These are phyloP conservation scores for Spatula versicolor DNA, from an alignment of 2,797 vertebrate genomes.

Conservation along the genomic window DNA sequence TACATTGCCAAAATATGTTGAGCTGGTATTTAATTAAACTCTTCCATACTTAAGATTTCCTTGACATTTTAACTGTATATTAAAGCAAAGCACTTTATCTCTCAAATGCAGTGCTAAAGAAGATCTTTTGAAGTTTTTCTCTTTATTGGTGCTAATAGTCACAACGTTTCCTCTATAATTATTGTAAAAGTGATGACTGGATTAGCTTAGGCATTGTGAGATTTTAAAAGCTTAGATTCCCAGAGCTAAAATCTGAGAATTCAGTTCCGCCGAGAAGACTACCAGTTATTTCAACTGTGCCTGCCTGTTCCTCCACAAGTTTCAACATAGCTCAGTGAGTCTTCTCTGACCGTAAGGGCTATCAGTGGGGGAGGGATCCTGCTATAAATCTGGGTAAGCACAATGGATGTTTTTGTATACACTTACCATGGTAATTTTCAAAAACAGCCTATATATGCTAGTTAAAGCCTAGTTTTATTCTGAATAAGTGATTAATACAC, in stretches of 20 bases:
- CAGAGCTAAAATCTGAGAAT: not conserved
- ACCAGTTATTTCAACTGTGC: not conserved
- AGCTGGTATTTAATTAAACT: slow-evolving; percentile 47
- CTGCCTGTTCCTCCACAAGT: not conserved
- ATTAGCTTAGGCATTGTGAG: slow-evolving; percentile 25
- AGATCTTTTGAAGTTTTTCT: slow-evolving; percentile 58
- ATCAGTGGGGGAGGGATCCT: not conserved
- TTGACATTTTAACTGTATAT: slow-evolving; percentile 48
- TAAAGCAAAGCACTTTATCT: slow-evolving; percentile 63
- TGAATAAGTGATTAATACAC: not conserved
- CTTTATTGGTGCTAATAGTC: slow-evolving; percentile 51
- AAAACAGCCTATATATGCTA: not conserved
- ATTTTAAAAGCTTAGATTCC: slow-evolving; percentile 18
- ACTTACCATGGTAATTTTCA: not conserved
- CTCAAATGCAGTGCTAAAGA: slow-evolving; percentile 48
- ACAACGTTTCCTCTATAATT: slow-evolving; percentile 24
- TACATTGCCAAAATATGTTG: slow-evolving; percentile 43
- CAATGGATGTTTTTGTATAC: not conserved
- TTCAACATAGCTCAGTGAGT: not conserved
- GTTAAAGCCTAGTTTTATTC: not conserved
- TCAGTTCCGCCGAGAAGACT: not conserved
- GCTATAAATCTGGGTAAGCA: not conserved
- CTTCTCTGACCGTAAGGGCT: not conserved
- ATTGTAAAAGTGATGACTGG: slow-evolving; percentile 22
- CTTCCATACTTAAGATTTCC: slow-evolving; percentile 20